These are phyloP conservation scores for Phyllotis vaccarum DNA, from an alignment of 2,797 vertebrate species.

Conservation along the genomic window DNA sequence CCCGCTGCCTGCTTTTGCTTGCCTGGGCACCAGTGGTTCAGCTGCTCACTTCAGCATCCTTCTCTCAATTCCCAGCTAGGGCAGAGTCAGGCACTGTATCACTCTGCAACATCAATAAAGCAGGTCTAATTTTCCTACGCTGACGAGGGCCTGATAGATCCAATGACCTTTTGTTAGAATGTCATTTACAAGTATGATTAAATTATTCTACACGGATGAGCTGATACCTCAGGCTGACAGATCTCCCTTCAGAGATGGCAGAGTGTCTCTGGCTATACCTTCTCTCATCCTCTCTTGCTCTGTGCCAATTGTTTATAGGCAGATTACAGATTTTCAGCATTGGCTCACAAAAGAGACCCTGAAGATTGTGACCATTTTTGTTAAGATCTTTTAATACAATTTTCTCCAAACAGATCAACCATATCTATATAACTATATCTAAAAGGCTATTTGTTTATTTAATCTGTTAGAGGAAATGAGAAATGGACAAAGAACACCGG, in stretches of 20 bases:
- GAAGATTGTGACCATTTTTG: conserved; percentile 36
- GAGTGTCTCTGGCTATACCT: conserved; percentile 57
- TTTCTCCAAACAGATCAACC: conserved; percentile 53
- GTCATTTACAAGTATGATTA: conserved; percentile 84
- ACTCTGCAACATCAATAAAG: conserved; percentile 67
- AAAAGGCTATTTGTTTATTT: conserved; percentile 24
- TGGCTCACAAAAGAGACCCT: conserved; percentile 76
- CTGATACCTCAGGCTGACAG: conserved; percentile 64
- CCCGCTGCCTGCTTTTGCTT: rapidly evolving
- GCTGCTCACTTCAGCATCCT: background rate
- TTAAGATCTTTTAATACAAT: conserved; percentile 33
- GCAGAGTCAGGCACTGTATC: background rate
- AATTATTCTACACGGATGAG: conserved; percentile 80
- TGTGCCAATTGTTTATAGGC: conserved; percentile 28
- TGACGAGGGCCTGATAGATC: conserved; percentile 72
- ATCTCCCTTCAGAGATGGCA: conserved; percentile 75
- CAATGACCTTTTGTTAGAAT: conserved; percentile 81
- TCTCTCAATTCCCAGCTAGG: background rate
- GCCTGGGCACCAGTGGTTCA: background rate
- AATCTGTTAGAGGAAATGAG: conserved; percentile 7
- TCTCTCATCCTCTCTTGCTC: background rate
- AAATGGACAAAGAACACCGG: background rate
- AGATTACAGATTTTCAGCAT: conserved; percentile 70
- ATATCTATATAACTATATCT: background rate
- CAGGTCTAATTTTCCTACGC: conserved; percentile 70